Conservation (phyloP, 2,888 invertebrate genomes). For the Lordiphosa andalusiaca region DNA sequence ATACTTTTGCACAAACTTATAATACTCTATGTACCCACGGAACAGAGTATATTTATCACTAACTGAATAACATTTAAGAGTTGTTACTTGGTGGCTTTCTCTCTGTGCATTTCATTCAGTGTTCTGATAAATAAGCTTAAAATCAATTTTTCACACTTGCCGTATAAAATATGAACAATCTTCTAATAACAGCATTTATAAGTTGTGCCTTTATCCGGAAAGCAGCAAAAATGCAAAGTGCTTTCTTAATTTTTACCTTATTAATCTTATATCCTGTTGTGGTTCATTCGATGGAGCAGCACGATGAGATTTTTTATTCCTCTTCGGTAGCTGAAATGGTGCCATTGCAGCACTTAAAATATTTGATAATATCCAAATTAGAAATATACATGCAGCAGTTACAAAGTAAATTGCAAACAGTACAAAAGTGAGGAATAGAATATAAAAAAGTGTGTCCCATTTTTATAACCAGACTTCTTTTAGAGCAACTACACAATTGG, state of each 20-base stretch:
- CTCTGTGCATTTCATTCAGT: too few relatives aligned
- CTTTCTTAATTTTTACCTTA: neutral
- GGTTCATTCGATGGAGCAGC: neutral
- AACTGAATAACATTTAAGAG: too few relatives aligned
- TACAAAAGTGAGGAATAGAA: neutral
- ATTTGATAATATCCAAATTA: neutral
- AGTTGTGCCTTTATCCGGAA: too few relatives aligned
- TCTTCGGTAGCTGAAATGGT: slow-evolving; percentile 2
- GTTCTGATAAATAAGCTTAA: too few relatives aligned
- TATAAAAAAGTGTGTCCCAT: neutral
- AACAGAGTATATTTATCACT: too few relatives aligned
- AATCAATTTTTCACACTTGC: too few relatives aligned
- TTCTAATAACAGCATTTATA: too few relatives aligned
- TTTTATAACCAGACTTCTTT: neutral
- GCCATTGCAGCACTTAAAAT: neutral
- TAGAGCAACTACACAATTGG: neutral
- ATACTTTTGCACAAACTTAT: too few relatives aligned
- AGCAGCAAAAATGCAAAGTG: neutral
- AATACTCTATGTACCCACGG: too few relatives aligned
- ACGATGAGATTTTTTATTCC: neutral
- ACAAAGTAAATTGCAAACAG: neutral
- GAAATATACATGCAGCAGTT: neutral
- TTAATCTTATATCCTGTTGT: neutral
- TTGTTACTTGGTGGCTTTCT: too few relatives aligned
- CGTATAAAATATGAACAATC: too few relatives aligned